phyloP scores from a whole-genome alignment of 2,113 vertebrate genomes.

The Anguilla rostrata region DNA sequence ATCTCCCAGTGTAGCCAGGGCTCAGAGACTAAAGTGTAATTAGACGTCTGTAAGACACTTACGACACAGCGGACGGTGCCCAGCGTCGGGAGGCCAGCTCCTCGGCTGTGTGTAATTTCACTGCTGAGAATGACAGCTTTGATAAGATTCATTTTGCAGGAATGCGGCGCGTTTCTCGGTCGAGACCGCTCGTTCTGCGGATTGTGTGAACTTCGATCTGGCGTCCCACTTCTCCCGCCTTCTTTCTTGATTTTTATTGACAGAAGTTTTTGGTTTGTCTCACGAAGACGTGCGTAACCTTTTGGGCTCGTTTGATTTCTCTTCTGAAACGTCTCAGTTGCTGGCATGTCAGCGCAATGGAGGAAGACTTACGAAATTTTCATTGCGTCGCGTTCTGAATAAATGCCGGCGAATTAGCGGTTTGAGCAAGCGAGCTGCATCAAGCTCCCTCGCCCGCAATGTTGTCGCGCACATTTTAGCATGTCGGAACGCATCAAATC shows the following conservation, averaged over 20 bases:
- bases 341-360: background rate
- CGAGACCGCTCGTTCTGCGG: background rate
- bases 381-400: background rate
- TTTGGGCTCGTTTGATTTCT: background rate
- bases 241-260: background rate
- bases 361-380: background rate
- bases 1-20: background rate
- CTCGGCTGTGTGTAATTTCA: slow-evolving; percentile 5
- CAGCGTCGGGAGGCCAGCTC: background rate
- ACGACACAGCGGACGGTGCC: background rate
- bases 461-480: background rate
- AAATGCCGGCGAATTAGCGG: background rate
- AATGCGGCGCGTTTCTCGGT: background rate
- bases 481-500: background rate
- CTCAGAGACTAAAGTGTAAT: slow-evolving; percentile 17
- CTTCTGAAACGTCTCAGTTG: background rate
- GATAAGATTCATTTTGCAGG: background rate
- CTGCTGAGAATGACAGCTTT: slow-evolving; percentile 4
- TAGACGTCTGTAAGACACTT: slow-evolving; percentile 23
- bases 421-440: background rate
- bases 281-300: background rate
- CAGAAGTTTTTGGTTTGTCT: background rate
- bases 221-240: background rate
- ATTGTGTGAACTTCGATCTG: background rate
- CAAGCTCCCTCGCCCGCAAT: background rate